These are phyloP conservation scores for Psammodynastes pulverulentus DNA, from an alignment of 2,113 vertebrate species.

Conservation along the genomic window DNA sequence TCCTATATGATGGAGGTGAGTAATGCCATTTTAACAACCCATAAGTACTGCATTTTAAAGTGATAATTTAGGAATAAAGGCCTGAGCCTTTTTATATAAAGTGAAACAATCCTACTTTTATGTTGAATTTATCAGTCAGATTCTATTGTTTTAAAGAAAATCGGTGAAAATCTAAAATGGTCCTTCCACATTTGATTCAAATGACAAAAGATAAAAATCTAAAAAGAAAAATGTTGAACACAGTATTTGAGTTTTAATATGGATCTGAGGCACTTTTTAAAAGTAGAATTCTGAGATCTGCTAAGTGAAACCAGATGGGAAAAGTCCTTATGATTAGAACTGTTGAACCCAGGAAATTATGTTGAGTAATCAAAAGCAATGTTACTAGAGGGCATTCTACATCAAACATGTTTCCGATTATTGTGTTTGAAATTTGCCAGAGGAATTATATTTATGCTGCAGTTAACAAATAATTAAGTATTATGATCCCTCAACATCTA, in stretches of 20 bases:
- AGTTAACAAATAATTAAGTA: neutral
- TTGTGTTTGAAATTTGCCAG: neutral
- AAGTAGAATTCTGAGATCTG: neutral
- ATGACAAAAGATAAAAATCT: neutral
- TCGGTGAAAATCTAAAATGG: neutral
- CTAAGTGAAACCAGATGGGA: neutral
- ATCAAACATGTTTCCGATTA: neutral
- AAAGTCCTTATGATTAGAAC: neutral
- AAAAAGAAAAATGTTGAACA: neutral
- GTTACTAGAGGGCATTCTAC: neutral
- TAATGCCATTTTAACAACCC: neutral
- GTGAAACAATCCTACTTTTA: neutral
- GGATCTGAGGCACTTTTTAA: neutral
- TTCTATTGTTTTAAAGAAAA: neutral
- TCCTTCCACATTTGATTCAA: neutral
- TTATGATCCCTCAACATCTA: neutral
- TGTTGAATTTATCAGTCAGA: neutral
- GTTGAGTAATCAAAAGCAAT: neutral
- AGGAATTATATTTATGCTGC: neutral
- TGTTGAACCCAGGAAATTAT: neutral
- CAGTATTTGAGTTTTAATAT: neutral
- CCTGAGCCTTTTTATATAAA: neutral
- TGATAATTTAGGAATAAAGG: neutral
- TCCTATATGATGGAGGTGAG: conserved; percentile 15
- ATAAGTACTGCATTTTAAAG: neutral